Percentiles rank a stretch among this genome's conserved stretches.
phyloP scores from a whole-genome alignment of 2,888 invertebrate species.

The Biston betularia region DNA sequence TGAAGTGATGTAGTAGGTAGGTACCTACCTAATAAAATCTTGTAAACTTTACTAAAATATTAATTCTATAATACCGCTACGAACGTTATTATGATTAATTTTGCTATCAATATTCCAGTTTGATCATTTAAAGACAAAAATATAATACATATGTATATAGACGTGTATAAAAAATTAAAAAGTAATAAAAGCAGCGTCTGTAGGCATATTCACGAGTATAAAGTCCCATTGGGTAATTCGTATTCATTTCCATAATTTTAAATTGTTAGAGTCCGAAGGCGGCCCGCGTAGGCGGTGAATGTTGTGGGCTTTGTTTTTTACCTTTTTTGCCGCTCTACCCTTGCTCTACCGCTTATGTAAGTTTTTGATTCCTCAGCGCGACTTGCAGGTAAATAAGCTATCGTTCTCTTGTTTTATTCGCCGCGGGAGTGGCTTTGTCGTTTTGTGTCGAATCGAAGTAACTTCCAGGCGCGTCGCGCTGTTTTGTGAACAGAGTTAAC shows the following conservation, averaged over 20 bases:
- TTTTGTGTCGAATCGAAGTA: constrained; percentile 38
- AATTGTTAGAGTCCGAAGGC: constrained; percentile 49
- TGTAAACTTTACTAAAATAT: no score
- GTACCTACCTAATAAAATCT: no score
- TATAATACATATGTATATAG: no score
- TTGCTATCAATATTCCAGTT: background rate
- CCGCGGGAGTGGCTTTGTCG: constrained; percentile 60
- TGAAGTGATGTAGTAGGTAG: no score
- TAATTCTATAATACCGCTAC: no score
- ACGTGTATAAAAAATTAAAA: constrained; percentile 12
- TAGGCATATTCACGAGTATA: constrained; percentile 23
- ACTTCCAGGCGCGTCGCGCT: background rate
- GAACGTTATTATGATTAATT: background rate
- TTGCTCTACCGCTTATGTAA: constrained; percentile 67
- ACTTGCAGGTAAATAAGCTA: constrained; percentile 77
- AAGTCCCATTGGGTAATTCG: constrained; percentile 36
- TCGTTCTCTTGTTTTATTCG: constrained; percentile 73
- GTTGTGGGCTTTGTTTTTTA: constrained; percentile 62
- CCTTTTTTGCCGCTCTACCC: constrained; percentile 80
- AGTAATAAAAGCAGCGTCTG: constrained; percentile 24
- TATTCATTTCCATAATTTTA: constrained; percentile 46
- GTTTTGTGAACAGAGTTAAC: constrained; percentile 8
- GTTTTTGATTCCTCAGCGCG: constrained; percentile 65
- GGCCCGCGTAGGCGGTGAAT: constrained; percentile 73
- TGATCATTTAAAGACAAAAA: no score